phyloP scores from a whole-genome alignment of 2,888 invertebrate genomes.

The Apamea epomidion region DNA sequence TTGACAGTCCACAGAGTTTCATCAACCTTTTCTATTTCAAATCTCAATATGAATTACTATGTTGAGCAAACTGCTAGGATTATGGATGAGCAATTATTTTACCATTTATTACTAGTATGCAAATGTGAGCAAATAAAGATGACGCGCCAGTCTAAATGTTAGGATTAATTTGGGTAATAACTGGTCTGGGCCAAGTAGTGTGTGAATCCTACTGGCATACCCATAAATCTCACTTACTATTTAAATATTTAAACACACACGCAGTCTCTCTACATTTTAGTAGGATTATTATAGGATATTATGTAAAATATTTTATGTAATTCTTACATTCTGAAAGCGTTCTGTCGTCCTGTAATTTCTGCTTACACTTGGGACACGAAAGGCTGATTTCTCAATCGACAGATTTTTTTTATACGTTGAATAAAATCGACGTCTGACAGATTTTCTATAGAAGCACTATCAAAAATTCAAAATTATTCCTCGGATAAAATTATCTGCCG shows the following conservation, averaged over 20 bases:
- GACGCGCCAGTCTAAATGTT: neutral
- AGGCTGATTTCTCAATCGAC: too few relatives aligned
- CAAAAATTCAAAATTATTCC: too few relatives aligned
- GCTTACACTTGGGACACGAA: neutral
- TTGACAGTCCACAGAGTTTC: neutral
- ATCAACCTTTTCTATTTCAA: constrained; percentile 15
- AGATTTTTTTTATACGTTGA: too few relatives aligned
- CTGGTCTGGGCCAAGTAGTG: neutral
- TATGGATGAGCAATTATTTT: constrained; percentile 17
- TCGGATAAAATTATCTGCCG: too few relatives aligned
- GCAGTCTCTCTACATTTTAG: neutral
- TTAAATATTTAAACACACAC: neutral
- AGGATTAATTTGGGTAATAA: neutral
- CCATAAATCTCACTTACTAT: too few relatives aligned
- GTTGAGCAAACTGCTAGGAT: neutral
- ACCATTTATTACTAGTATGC: neutral
- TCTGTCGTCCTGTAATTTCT: neutral
- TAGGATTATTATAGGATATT: neutral
- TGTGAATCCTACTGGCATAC: too few relatives aligned
- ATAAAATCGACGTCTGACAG: too few relatives aligned
- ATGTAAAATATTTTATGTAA: neutral
- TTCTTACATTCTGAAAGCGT: neutral
- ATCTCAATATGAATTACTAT: neutral
- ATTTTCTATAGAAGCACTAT: too few relatives aligned
- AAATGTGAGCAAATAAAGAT: constrained; percentile 6